A percentile compares a stretch with the other conserved stretches of the same genome.
Conservation (phyloP, 2,888 invertebrate genomes). For the Neria commutata region DNA sequence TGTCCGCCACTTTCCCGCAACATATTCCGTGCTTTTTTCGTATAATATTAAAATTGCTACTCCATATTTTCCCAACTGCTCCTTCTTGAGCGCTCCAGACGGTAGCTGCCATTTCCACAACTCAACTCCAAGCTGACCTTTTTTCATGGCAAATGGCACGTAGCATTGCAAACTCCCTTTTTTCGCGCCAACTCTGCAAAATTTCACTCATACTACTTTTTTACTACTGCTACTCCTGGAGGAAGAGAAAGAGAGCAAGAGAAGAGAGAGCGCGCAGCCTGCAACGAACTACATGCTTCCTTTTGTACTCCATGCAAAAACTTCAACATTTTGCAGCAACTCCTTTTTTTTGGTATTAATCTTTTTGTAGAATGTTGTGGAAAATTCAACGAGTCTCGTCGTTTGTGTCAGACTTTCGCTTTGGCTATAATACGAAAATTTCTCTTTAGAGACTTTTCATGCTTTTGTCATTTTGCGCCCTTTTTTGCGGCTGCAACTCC, state of each 20-base stretch:
- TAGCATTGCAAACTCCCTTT: too few species aligned
- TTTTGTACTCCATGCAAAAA: too few species aligned
- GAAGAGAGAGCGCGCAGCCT: too few species aligned
- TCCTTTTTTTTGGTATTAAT: not conserved
- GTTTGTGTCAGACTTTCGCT: conserved; percentile 1
- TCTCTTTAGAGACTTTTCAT: not conserved
- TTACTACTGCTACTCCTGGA: not conserved
- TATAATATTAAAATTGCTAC: too few species aligned
- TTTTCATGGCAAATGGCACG: too few species aligned
- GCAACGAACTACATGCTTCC: too few species aligned
- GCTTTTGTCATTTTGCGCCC: not conserved
- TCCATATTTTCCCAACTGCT: too few species aligned
- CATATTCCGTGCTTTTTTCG: too few species aligned
- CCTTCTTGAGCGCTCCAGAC: not conserved
- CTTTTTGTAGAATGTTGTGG: not conserved
- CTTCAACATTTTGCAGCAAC: too few species aligned
- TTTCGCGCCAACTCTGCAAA: too few species aligned
- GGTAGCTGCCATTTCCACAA: not conserved
- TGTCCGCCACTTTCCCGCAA: too few species aligned
- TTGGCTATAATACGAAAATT: not conserved
- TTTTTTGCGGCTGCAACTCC: not conserved
- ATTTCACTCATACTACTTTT: too few species aligned
- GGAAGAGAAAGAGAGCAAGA: not conserved
- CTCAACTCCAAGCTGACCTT: not conserved
- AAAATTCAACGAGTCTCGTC: not conserved